A percentile compares a stretch with the other conserved stretches of the same genome.
Conservation (phyloP, 2,113 vertebrate species). For the rat (Rattus norvegicus) region GRCr8 NC_086020.1:143237501-143238000, state of each 20-base stretch:
- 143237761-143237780: neutral
- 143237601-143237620: neutral
- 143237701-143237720: neutral
- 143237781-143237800: neutral
- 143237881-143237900: constrained; percentile 53
- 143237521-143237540: neutral
- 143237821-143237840: neutral
- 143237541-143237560: neutral
- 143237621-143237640: constrained; percentile 10
- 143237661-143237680: neutral
- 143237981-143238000: constrained; percentile 45
- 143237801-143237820: neutral
- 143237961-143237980: constrained; percentile 55
- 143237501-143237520: neutral
- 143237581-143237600: neutral
- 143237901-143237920: constrained; percentile 45
- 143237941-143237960: constrained; percentile 53
- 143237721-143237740: neutral
- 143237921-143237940: constrained; percentile 16
- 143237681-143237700: neutral
- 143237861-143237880: constrained; percentile 37
- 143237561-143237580: constrained; percentile 3
- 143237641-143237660: neutral
- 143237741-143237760: neutral
- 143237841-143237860: neutral